Evolutionary conservation across 1,140 invertebrate species (phyloP).

Genomic region (Frieseomelitta varia): DNA sequence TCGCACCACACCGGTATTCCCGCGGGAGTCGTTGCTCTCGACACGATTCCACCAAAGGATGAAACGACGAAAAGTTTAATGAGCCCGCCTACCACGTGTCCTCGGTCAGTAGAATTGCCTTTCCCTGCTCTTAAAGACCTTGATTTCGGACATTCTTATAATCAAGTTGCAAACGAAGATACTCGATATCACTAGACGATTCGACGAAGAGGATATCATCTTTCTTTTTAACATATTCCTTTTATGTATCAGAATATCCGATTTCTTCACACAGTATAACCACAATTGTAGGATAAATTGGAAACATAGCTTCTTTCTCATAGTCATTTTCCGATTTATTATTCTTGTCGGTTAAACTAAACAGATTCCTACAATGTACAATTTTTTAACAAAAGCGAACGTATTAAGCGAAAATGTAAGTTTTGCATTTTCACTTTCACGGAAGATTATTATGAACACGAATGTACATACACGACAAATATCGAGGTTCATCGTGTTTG

Average conservation of each 20-base stretch:
- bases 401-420: neutral
- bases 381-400: neutral
- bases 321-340: no score
- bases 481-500: neutral
- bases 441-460: neutral
- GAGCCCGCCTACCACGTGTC: constrained; percentile 67
- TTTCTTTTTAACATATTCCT: neutral
- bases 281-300: no score
- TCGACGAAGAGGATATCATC: neutral
- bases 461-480: neutral
- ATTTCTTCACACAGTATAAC: no score
- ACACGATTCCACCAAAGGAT: constrained; percentile 72
- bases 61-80: constrained; percentile 81
- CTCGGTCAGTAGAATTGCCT: constrained; percentile 54
- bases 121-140: constrained; percentile 35
- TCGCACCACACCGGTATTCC: constrained; percentile 70
- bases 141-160: constrained; percentile 1
- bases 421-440: neutral
- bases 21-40: constrained; percentile 70
- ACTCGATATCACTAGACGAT: neutral
- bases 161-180: neutral
- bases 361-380: no score
- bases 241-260: neutral
- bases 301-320: no score
- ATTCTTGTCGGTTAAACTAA: neutral